A percentile compares a stretch with the other conserved stretches of the same genome.
phyloP scores from a whole-genome alignment of 2,888 invertebrate species.

The Cenopis cana region DNA sequence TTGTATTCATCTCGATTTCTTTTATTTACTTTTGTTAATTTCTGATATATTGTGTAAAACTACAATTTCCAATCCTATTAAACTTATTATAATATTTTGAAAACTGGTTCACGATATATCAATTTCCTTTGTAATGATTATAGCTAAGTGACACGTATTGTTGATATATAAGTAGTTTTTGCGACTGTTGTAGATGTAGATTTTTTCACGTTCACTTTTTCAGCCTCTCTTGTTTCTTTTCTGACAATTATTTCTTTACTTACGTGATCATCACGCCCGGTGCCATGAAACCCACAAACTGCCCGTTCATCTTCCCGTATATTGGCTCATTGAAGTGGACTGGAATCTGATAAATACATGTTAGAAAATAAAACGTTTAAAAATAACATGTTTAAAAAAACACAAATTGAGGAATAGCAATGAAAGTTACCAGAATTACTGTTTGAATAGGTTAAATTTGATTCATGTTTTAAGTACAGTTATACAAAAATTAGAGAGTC shows the following conservation, averaged over 20 bases:
- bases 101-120: too few relatives aligned
- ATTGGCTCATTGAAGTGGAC: slow-evolving; percentile 89
- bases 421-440: too few relatives aligned
- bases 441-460: too few relatives aligned
- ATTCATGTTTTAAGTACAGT: too few relatives aligned
- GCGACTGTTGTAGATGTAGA: background rate
- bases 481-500: too few relatives aligned
- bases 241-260: slow-evolving; percentile 59
- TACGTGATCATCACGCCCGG: slow-evolving; percentile 94
- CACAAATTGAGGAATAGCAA: background rate
- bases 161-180: background rate
- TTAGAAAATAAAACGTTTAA: background rate
- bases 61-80: too few relatives aligned
- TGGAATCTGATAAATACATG: slow-evolving; percentile 76
- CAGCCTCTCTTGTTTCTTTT: too few relatives aligned
- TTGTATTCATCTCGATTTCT: background rate
- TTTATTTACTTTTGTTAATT: too few relatives aligned
- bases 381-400: background rate
- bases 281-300: slow-evolving; percentile 92
- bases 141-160: too few relatives aligned
- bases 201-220: background rate
- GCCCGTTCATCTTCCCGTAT: slow-evolving; percentile 88
- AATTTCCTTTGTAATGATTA: too few relatives aligned
- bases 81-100: too few relatives aligned
- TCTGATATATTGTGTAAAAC: too few relatives aligned